phyloP scores from a whole-genome alignment of 2,113 vertebrate genomes.

The Cyanistes caeruleus region DNA sequence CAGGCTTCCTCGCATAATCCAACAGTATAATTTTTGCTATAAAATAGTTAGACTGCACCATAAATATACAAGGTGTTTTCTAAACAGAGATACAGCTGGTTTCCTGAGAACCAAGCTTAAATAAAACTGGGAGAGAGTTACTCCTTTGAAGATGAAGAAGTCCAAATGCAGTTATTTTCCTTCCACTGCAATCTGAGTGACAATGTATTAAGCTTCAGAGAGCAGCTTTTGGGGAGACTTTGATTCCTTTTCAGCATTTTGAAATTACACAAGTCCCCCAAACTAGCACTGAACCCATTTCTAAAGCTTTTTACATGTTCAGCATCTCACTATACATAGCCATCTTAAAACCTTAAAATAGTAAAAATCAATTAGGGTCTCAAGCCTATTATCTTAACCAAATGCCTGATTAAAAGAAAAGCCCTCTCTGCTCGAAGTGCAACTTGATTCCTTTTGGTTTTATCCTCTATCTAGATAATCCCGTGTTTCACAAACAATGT shows the following conservation, averaged over 20 bases:
- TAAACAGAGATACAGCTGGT: constrained; percentile 13
- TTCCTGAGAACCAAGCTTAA: constrained; percentile 19
- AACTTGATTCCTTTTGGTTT: constrained; percentile 65
- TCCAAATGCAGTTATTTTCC: background rate
- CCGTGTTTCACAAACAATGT: constrained; percentile 60
- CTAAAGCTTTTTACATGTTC: constrained; percentile 25
- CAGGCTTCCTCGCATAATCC: constrained; percentile 21
- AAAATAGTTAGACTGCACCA: constrained; percentile 1
- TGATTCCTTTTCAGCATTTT: background rate
- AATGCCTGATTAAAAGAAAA: constrained; percentile 73
- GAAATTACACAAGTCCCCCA: background rate
- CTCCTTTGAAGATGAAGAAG: constrained; percentile 5
- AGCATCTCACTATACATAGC: constrained; percentile 42
- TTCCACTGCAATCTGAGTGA: background rate
- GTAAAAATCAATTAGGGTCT: constrained; percentile 68
- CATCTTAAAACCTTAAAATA: constrained; percentile 73
- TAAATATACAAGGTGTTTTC: constrained; percentile 33
- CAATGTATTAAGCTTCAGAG: background rate
- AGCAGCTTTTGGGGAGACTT: background rate
- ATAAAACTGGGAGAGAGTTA: background rate
- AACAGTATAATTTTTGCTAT: constrained; percentile 35
- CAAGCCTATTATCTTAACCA: constrained; percentile 72
- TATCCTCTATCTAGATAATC: constrained; percentile 67
- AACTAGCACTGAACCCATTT: background rate
- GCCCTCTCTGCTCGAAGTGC: constrained; percentile 60